Evolutionary conservation across 2,797 vertebrate genomes (phyloP).

Genomic region (Betta splendens): DNA sequence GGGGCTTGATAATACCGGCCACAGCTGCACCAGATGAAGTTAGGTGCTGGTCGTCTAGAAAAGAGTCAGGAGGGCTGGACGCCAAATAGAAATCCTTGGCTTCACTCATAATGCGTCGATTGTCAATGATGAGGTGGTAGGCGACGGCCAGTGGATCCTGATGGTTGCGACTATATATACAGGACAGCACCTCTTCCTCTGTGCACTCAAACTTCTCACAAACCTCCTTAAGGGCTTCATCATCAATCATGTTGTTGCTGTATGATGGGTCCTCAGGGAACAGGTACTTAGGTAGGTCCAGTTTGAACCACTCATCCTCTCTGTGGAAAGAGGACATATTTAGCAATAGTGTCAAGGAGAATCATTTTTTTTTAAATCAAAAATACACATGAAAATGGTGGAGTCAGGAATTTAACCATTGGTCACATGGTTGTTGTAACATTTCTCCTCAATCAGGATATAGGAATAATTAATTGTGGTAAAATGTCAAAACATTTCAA

Average conservation of each 20-base stretch:
- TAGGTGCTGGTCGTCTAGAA: slow-evolving; percentile 92
- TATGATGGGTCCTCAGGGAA: slow-evolving; percentile 97
- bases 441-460: too few species aligned
- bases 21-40: slow-evolving; percentile 63
- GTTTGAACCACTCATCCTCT: slow-evolving; percentile 98
- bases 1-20: slow-evolving; percentile 80
- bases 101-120: slow-evolving; percentile 98
- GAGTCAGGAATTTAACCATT: too few species aligned
- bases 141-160: slow-evolving; percentile 96
- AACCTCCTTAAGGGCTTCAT: slow-evolving; percentile 97
- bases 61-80: slow-evolving; percentile 94
- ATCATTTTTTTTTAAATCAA: too few species aligned
- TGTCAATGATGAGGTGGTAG: slow-evolving; percentile 99
- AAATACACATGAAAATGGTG: too few species aligned
- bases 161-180: slow-evolving; percentile 94
- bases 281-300: slow-evolving; percentile 95
- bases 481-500: too few species aligned
- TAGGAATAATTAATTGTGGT: too few species aligned
- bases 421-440: too few species aligned
- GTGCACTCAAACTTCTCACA: slow-evolving; percentile 98
- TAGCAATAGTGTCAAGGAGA: background rate
- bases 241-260: slow-evolving; percentile 97
- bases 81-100: slow-evolving; percentile 99
- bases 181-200: slow-evolving; percentile 95
- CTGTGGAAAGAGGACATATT: slow-evolving; percentile 66